Conservation (phyloP, 2,797 vertebrate genomes). For the Anisognathus igniventris region DNA sequence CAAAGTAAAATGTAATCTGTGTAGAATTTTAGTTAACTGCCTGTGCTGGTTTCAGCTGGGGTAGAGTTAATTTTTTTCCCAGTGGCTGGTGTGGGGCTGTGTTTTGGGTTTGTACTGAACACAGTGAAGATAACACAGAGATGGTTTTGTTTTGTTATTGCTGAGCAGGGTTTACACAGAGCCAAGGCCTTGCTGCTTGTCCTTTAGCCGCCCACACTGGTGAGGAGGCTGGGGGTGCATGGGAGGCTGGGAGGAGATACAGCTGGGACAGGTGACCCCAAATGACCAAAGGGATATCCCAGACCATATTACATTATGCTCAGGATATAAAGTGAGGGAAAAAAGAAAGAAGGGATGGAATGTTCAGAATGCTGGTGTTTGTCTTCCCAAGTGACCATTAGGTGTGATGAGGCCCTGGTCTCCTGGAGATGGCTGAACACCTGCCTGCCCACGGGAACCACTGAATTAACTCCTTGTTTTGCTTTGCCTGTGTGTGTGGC, state of each 20-base stretch:
- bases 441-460: neutral
- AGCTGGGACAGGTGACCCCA: neutral
- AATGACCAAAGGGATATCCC: neutral
- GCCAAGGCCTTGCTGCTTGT: neutral
- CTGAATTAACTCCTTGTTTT: neutral
- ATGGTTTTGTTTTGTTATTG: neutral
- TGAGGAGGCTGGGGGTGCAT: neutral
- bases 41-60: neutral
- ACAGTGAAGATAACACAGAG: neutral
- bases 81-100: neutral
- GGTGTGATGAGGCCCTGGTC: rapidly evolving
- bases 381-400: neutral
- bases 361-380: neutral
- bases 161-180: neutral
- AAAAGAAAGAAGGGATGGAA: neutral
- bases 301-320: neutral
- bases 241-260: rapidly evolving
- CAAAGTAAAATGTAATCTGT: neutral
- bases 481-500: neutral
- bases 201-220: neutral
- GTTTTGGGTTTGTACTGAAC: neutral
- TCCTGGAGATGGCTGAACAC: neutral
- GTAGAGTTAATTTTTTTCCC: neutral
- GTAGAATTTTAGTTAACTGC: neutral
- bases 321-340: neutral